A percentile compares a stretch with the other conserved stretches of the same genome.
Evolutionary conservation across 2,113 vertebrate species (phyloP).

Genomic region (Geococcyx californianus): DNA sequence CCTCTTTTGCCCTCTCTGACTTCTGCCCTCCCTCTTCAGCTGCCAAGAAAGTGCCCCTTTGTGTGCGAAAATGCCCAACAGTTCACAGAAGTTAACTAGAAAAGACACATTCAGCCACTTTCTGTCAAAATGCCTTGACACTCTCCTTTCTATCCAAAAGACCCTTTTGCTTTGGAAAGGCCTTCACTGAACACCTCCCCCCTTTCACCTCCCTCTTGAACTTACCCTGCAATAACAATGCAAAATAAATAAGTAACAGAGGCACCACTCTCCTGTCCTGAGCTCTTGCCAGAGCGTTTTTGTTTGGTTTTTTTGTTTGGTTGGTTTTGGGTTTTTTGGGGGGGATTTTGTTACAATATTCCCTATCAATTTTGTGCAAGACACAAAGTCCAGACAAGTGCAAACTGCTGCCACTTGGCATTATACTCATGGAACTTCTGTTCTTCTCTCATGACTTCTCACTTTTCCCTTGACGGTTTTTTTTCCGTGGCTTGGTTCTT

Average conservation of each 20-base stretch:
- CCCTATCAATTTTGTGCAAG: neutral
- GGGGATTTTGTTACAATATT: neutral
- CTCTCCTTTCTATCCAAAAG: slow-evolving; percentile 47
- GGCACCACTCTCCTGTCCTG: neutral
- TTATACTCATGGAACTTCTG: neutral
- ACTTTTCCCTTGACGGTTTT: neutral
- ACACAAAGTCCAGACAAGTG: neutral
- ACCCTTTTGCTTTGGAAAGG: slow-evolving; percentile 34
- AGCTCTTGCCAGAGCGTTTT: neutral
- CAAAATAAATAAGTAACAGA: slow-evolving; percentile 47
- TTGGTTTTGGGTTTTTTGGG: too few relatives aligned
- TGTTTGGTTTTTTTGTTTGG: neutral
- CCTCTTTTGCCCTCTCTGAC: slow-evolving; percentile 68
- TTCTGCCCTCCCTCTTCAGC: slow-evolving; percentile 54
- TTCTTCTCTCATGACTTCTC: neutral
- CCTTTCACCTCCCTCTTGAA: slow-evolving; percentile 46
- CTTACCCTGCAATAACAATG: slow-evolving; percentile 4
- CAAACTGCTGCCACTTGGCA: neutral
- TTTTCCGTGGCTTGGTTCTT: neutral
- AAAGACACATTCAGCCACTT: slow-evolving; percentile 68
- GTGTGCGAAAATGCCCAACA: slow-evolving; percentile 50
- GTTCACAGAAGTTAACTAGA: slow-evolving; percentile 67
- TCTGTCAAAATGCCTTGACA: slow-evolving; percentile 45
- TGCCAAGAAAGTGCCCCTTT: slow-evolving; percentile 73
- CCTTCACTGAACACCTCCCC: neutral